Evolutionary conservation across 37 sponge, comb jelly and placozoan genomes (phyloP), one percentile per base, ranked within the genome.

Genomic region (Theonella swinhoei): DNA sequence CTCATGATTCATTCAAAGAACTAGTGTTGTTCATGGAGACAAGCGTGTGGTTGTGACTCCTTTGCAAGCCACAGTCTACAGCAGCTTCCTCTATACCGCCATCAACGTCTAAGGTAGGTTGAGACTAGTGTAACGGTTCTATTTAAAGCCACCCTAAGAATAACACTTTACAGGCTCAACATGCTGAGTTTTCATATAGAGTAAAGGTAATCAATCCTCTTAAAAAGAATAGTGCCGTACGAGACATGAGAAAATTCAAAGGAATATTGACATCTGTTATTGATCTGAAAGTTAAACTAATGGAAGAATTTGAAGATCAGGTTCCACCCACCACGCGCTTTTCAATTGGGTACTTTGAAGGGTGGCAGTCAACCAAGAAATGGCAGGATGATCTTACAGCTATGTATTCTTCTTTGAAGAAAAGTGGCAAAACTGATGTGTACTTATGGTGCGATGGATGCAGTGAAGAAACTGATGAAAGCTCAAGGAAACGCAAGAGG

Each of bases 401-500:
- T 11, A 73, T 83, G 75, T 83, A 83, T 74, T 42, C 61, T 26
- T 47, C 23, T n/a, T n/a, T n/a, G n/a, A n/a, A n/a, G n/a, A 25
- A 17, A 17, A 28, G 25, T 68, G 30, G 43, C 0, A 36, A 62
- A 30, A 62, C 31, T 28, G 30, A 74, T 35, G 23, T 83, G 4
- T 61, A 39, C 25, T 60, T 83, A 39, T 83, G 83, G 83, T 83
- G 83, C 34, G 83, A 83, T 40, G 75, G 75, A 1, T 1, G 64
- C n/a, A 5, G 36, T 37, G 78, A 81, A 39, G 82, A 54, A n/a
- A n/a, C n/a, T n/a, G n/a, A n/a, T n/a, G 64, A 70, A 33, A 30
- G 54, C 1, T 4, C 28, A 24, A 59, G 61, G 39, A 22, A 29
- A 29, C 81, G 28, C 28, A 43, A 59, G 38, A 74, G 64, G 34